phyloP scores from a whole-genome alignment of 2,888 invertebrate genomes.

The Polydrusus tereticollis region DNA sequence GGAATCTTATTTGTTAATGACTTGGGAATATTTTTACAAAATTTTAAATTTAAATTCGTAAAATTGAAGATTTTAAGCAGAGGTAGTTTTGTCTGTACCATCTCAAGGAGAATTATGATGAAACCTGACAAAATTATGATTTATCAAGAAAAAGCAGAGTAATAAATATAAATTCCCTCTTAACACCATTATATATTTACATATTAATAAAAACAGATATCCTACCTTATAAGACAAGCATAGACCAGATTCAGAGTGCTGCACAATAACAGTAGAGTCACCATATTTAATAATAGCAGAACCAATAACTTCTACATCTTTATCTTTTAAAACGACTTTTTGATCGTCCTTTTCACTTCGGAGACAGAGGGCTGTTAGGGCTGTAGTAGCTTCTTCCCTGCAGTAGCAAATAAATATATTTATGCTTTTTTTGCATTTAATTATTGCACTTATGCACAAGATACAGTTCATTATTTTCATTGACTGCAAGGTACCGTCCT shows the following conservation, averaged over 20 bases:
- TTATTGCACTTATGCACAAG: slow-evolving; percentile 83
- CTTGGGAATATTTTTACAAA: too few species aligned
- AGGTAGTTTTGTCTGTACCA: too few species aligned
- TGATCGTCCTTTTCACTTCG: slow-evolving; percentile 93
- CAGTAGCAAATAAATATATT: slow-evolving; percentile 3
- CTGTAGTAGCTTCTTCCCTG: slow-evolving; percentile 94
- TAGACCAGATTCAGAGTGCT: slow-evolving; percentile 93
- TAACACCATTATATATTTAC: too few species aligned
- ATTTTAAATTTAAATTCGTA: too few species aligned
- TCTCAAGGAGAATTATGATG: too few species aligned
- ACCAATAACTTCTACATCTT: slow-evolving; percentile 98
- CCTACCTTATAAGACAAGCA: slow-evolving; percentile 96
- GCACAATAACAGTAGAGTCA: slow-evolving; percentile 97
- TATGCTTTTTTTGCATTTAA: too few species aligned
- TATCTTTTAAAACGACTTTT: slow-evolving; percentile 94
- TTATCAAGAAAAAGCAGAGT: too few species aligned
- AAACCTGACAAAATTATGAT: too few species aligned
- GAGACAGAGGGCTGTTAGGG: slow-evolving; percentile 95
- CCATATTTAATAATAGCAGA: slow-evolving; percentile 96
- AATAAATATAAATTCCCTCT: too few species aligned
- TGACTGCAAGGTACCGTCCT: slow-evolving; percentile 94
- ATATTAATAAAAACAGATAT: too few species aligned
- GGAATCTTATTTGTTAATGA: too few species aligned
- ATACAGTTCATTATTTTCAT: slow-evolving; percentile 91
- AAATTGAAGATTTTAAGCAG: too few species aligned